Evolutionary conservation across 2,797 vertebrate genomes (phyloP), one percentile per base, ranked within the genome.

Genomic region (Enoplosus armatus): DNA sequence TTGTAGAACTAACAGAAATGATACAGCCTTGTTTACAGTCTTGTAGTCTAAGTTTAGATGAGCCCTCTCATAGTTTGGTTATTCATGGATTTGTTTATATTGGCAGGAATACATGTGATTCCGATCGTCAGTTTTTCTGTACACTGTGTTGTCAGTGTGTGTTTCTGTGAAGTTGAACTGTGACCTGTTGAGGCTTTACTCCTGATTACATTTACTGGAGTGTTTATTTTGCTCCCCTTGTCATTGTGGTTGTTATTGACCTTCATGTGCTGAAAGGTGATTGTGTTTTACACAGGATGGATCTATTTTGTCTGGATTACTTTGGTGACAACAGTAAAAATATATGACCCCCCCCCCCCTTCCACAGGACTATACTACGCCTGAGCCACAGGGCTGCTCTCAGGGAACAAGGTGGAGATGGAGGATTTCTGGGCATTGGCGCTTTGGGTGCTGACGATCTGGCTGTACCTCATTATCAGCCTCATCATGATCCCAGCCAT

Each of bases 401-500:
- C 70, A 79, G 79, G 75, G 79, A 75, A 62, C 11, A 37, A 61
- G 39, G 29, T 39, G 62, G 64, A 85, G 73, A 97, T 97, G 97
- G 97, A 96, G 75, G 94, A 94, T 14, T 87, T 93, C 26, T 95
- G 94, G 89, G 83, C 58, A 4, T 59, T 80, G 35, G 85, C 78
- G 5, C 75, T 91, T 37, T 94, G 93, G 88, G 70, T 93, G 5
- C 45, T 96, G 56, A 91, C 74, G 86, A 86, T 94, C 54, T 98
- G 97, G 96, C 75, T 98, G 20, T 83, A 83, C 43, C 50, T 95
- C 48, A 91, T 97, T n/a, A 7, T 97, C 22, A 43, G 85, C 70
- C 82, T 98, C 77, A 96, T 98, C 86, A 94, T 99, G 94, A 20
- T 98, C 66, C 97, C 97, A 0, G 97, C 98, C 43, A 97, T 96